These are phyloP conservation scores for Neotoma lepida DNA, from an alignment of 2,113 vertebrate genomes.

Conservation along the genomic window DNA sequence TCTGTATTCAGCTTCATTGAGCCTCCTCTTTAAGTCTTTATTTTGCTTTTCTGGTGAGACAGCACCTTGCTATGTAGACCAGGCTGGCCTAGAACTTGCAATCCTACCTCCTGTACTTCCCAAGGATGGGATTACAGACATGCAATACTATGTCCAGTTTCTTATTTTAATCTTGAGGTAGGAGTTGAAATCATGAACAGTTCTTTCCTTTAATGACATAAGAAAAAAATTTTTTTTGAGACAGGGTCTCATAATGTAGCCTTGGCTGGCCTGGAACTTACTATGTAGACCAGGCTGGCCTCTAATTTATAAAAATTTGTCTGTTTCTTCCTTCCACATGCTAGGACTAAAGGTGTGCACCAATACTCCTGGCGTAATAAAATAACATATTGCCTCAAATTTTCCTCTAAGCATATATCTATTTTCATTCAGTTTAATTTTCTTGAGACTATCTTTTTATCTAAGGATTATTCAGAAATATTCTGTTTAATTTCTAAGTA, in stretches of 20 bases:
- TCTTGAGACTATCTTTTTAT: constrained; percentile 20
- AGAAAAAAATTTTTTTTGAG: not conserved
- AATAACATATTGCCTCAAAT: constrained; percentile 21
- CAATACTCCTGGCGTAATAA: not conserved
- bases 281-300: too few species aligned
- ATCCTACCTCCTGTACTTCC: not conserved
- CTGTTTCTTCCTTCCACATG: not conserved
- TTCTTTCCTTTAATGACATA: constrained; percentile 46
- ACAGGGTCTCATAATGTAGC: not conserved
- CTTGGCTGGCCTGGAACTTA: too few species aligned
- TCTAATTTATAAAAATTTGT: not conserved
- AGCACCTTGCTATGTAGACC: not conserved
- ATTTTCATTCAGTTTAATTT: constrained; percentile 51
- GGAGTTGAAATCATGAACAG: not conserved
- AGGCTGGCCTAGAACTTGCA: not conserved
- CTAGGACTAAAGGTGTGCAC: not conserved
- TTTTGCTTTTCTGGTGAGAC: not conserved
- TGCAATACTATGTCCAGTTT: not conserved
- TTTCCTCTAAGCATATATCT: not conserved
- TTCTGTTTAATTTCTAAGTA: not conserved
- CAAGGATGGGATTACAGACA: not conserved
- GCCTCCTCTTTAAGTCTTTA: not conserved
- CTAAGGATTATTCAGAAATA: constrained; percentile 43
- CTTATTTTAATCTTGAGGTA: not conserved
- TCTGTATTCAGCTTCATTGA: constrained; percentile 9